Base-by-base conservation (phyloP, 2,797 vertebrate species). In the Takifugu ocellatus region DNA sequence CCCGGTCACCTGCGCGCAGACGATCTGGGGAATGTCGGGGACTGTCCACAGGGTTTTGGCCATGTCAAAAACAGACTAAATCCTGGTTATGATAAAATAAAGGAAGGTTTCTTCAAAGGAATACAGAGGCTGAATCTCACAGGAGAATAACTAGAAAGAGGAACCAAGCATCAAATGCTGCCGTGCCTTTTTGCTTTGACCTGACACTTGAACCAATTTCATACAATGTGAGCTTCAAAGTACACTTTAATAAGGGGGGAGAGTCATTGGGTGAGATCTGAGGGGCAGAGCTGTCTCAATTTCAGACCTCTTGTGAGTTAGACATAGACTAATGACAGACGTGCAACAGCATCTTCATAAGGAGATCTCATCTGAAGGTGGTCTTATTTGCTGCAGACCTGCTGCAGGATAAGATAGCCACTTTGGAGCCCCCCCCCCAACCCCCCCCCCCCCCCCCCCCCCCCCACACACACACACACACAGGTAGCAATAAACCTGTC, bases 211-310 rank as follows among this genome's bases (percentile, higher is more conserved):
- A 87, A 85, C 81, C 82, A 77, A 69, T 88, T 85, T 85, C 79
- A 75, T 51, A 79, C 65, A 85, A 78, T 49, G 59, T 73, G 68
- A 72, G 85, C 90, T 89, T 90, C 89, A 92, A 91, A 91, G 87
- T 75, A 53, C 29, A 60, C 83, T 88, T 91, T 91, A 86, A 90
- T 89, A 81, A 70, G 47, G 50, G 25, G 31, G 68, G 66, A 59
- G 61, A 78, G 78, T 88, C 81, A 83, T 77, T 80, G 83, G 72
- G 45, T 14, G 15, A 87, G 87, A 88, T 88, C 86, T 84, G 77
- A 84, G 76, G 49, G 54, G n/a, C 63, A 16, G 4, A 68, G 79
- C 77, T 79, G 78, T 81, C 87, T 88, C 88, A 75, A 81, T 78
- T 87, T 74, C 64, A 77, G 70, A 88, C 84, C 88, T 75, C 71